A percentile compares a stretch with the other conserved stretches of the same genome.
Evolutionary conservation across 53 echinoderm and acorn worm genomes (phyloP).

Genomic region (Hippasteria phrygiana): DNA sequence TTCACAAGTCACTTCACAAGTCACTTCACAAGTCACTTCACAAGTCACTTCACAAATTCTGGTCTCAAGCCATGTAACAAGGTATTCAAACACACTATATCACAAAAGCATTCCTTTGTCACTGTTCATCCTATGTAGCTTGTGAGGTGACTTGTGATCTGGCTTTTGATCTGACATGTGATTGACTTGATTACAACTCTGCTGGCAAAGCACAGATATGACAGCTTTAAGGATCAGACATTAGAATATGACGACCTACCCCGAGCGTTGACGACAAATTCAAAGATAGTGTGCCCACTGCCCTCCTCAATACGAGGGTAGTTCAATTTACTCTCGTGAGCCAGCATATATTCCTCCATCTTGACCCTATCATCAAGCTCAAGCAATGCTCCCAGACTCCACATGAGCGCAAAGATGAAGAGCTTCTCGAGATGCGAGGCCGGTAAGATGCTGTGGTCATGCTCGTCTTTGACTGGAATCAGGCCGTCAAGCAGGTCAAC

Average conservation of each 20-base stretch:
- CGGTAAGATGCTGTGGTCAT: slow-evolving; percentile 87
- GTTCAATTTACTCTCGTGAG: slow-evolving; percentile 86
- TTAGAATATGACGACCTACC: slow-evolving; percentile 59
- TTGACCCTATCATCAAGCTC: slow-evolving; percentile 93
- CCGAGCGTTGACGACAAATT: slow-evolving; percentile 87
- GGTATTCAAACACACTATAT: too few relatives aligned
- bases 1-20: too few relatives aligned
- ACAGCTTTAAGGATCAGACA: too few relatives aligned
- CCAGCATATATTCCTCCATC: slow-evolving; percentile 94
- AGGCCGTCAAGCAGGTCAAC: slow-evolving; percentile 89
- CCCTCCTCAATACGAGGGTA: slow-evolving; percentile 81
- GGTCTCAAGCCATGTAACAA: too few relatives aligned
- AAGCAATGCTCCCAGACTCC: slow-evolving; percentile 96
- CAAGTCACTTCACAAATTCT: too few relatives aligned
- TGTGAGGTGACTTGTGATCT: too few relatives aligned
- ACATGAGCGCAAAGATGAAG: slow-evolving; percentile 97
- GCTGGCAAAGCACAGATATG: too few relatives aligned
- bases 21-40: too few relatives aligned
- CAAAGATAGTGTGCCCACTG: slow-evolving; percentile 96
- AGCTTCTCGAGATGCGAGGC: slow-evolving; percentile 91
- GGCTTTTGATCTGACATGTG: too few relatives aligned
- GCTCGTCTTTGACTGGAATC: slow-evolving; percentile 92
- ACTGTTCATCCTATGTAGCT: too few relatives aligned
- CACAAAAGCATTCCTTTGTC: too few relatives aligned
- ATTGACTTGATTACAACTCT: too few relatives aligned